These are phyloP conservation scores for Hirtodrosophila confusa DNA, from an alignment of 2,888 invertebrate species.

Conservation along the genomic window DNA sequence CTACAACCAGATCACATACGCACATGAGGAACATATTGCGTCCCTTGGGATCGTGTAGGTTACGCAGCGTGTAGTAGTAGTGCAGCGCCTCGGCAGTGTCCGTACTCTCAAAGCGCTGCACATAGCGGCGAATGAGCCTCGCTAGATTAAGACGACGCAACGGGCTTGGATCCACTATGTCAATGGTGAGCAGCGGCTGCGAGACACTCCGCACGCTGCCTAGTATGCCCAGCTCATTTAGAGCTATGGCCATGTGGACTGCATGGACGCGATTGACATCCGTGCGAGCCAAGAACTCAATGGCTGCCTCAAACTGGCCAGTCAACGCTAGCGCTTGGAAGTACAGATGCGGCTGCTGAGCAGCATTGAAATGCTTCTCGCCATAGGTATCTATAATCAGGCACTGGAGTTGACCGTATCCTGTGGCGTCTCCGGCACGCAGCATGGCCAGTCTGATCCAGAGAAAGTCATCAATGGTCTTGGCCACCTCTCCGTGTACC, in stretches of 20 bases:
- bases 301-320: slow-evolving; percentile 97
- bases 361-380: slow-evolving; percentile 96
- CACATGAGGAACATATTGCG: slow-evolving; percentile 94
- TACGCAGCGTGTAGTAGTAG: slow-evolving; percentile 89
- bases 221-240: slow-evolving; percentile 93
- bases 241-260: slow-evolving; percentile 95
- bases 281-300: slow-evolving; percentile 93
- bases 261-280: slow-evolving; percentile 92
- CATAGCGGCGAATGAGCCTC: slow-evolving; percentile 93
- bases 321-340: slow-evolving; percentile 93
- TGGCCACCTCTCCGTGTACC: slow-evolving; percentile 94
- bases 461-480: slow-evolving; percentile 97
- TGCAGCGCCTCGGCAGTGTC: slow-evolving; percentile 96
- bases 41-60: slow-evolving; percentile 90
- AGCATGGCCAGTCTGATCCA: slow-evolving; percentile 97
- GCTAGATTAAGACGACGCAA: slow-evolving; percentile 94
- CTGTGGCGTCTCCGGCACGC: slow-evolving; percentile 87
- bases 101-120: slow-evolving; percentile 94
- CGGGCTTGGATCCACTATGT: slow-evolving; percentile 92
- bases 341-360: slow-evolving; percentile 95
- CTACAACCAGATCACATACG: slow-evolving; percentile 92
- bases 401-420: slow-evolving; percentile 92
- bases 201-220: slow-evolving; percentile 90
- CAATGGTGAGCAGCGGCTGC: slow-evolving; percentile 90
- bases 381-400: slow-evolving; percentile 94